A percentile compares a stretch with the other conserved stretches of the same genome.
phyloP scores from a whole-genome alignment of 2,113 vertebrate genomes.

The Camelus dromedarius region DNA sequence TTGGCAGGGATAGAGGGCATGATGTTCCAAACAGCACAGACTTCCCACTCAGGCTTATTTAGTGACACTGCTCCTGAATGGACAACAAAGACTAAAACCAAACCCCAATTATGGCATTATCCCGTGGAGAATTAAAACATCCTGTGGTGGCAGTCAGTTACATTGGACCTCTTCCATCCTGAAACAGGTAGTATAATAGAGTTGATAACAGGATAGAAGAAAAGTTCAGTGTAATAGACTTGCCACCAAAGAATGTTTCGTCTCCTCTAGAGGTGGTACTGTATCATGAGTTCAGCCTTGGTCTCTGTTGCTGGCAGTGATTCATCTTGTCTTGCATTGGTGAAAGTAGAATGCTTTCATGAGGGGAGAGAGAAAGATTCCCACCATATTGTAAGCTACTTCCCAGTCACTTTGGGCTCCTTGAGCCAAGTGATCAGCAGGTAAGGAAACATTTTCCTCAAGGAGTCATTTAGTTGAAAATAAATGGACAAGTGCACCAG shows the following conservation, averaged over 20 bases:
- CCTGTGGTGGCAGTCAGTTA: neutral
- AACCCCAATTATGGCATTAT: neutral
- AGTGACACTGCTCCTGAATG: neutral
- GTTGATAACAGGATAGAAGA: neutral
- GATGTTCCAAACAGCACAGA: neutral
- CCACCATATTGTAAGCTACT: neutral
- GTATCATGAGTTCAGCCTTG: neutral
- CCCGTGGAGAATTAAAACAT: neutral
- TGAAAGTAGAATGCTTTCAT: neutral
- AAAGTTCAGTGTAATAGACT: neutral
- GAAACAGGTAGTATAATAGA: neutral
- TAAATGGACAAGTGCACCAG: neutral
- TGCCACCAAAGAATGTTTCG: neutral
- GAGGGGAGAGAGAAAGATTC: neutral
- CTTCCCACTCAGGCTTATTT: neutral
- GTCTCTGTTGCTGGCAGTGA: neutral
- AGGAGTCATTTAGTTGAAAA: constrained; percentile 2
- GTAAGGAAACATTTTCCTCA: neutral
- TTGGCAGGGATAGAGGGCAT: neutral
- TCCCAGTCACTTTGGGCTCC: neutral
- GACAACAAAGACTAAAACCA: neutral
- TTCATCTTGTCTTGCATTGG: neutral
- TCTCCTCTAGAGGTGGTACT: neutral
- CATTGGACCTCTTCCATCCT: neutral
- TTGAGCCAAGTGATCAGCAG: neutral